phyloP scores from a whole-genome alignment of 2,113 vertebrate species.

The Serinus canaria region DNA sequence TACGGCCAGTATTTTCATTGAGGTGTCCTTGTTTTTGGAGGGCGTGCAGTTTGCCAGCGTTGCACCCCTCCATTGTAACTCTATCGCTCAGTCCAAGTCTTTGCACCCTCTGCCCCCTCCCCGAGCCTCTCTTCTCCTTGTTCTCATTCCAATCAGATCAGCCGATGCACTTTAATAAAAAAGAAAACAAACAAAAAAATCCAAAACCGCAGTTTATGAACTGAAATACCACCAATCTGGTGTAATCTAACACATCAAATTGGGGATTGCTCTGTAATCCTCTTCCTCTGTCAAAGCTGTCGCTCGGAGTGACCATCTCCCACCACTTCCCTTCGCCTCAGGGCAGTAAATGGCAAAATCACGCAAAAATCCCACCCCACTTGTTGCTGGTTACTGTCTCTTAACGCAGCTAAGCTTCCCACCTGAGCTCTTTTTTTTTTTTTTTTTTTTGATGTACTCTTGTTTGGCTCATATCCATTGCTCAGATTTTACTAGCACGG shows the following conservation, averaged over 20 bases:
- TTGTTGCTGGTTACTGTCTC: conserved; percentile 33
- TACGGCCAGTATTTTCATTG: conserved; percentile 71
- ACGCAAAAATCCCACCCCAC: not conserved
- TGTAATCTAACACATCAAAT: not conserved
- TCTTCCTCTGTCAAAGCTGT: conserved; percentile 11
- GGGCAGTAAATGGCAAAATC: conserved; percentile 22
- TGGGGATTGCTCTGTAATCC: conserved; percentile 22
- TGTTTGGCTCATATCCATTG: conserved; percentile 44
- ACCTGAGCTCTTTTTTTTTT: conserved; percentile 11
- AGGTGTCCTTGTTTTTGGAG: conserved; percentile 52
- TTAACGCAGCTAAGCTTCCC: conserved; percentile 35
- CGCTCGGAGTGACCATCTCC: not conserved
- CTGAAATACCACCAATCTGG: not conserved
- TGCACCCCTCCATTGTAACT: conserved; percentile 58
- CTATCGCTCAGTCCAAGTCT: conserved; percentile 38
- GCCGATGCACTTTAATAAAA: conserved; percentile 70
- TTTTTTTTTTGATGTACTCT: not conserved
- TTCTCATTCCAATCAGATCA: conserved; percentile 57
- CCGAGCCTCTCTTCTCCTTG: not conserved
- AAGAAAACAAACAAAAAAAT: not conserved
- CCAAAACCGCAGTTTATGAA: not conserved
- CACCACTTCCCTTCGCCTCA: not conserved
- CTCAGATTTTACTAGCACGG: conserved; percentile 67
- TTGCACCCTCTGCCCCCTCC: not conserved
- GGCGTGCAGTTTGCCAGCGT: not conserved